Conservation (phyloP, 2,888 invertebrate genomes). For the Eupithecia vulgata region DNA sequence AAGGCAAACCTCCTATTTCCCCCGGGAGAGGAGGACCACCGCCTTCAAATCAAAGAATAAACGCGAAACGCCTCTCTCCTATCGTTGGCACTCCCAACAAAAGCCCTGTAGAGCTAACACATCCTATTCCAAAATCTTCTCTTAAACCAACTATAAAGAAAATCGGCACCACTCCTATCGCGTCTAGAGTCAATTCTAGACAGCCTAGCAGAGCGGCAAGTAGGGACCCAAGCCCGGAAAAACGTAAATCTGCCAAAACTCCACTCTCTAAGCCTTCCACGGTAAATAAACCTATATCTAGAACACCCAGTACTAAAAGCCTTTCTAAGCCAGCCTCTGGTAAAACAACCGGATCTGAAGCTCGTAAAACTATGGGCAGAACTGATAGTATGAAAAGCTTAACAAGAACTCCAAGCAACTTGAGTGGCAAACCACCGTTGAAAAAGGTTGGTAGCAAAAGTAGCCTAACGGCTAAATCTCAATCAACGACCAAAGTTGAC, state of each 20-base stretch:
- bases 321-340: conserved; percentile 61
- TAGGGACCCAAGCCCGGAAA: conserved; percentile 76
- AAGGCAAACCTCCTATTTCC: conserved; percentile 78
- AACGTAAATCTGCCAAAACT: conserved; percentile 60
- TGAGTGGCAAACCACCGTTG: conserved; percentile 70
- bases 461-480: conserved; percentile 61
- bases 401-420: conserved; percentile 69
- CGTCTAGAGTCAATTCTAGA: conserved; percentile 76
- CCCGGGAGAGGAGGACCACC: conserved; percentile 78
- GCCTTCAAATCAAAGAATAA: conserved; percentile 74
- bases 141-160: conserved; percentile 61
- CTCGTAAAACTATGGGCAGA: conserved; percentile 70
- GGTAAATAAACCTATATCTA: conserved; percentile 59
- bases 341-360: conserved; percentile 57
- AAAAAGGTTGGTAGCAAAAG: conserved; percentile 52
- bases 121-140: conserved; percentile 24
- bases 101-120: conserved; percentile 65
- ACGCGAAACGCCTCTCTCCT: conserved; percentile 77
- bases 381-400: conserved; percentile 77
- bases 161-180: conserved; percentile 68
- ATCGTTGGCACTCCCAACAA: conserved; percentile 81
- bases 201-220: conserved; percentile 72
- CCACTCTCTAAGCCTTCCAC: conserved; percentile 53
- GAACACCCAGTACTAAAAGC: conserved; percentile 64
- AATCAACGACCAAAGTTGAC: conserved; percentile 66